Percentiles rank a stretch among this genome's conserved stretches.
Evolutionary conservation across 2,797 vertebrate genomes (phyloP).

Genomic region (Macropodus opercularis): DNA sequence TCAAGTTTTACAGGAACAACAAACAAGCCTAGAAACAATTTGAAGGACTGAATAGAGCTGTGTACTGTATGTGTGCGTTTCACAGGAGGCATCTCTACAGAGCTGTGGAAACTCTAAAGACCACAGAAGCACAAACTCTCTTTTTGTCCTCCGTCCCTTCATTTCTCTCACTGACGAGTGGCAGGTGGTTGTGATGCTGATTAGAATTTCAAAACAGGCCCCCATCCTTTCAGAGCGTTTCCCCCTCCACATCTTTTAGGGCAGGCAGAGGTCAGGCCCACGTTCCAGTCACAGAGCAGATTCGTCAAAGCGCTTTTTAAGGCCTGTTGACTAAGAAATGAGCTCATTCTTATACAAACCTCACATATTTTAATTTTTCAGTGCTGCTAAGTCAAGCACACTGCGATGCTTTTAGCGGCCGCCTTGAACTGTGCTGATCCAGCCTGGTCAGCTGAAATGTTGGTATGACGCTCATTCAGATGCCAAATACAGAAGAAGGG

Average conservation of each 20-base stretch:
- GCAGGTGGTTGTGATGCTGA: slow-evolving; percentile 70
- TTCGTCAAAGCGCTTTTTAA: slow-evolving; percentile 34
- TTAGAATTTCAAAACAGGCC: slow-evolving; percentile 76
- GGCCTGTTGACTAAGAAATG: slow-evolving; percentile 35
- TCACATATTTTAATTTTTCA: slow-evolving; percentile 11
- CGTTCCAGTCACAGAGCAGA: slow-evolving; percentile 28
- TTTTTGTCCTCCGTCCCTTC: slow-evolving; percentile 23
- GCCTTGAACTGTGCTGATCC: neutral
- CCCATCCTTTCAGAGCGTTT: slow-evolving; percentile 46
- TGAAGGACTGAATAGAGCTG: slow-evolving; percentile 57
- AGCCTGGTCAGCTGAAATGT: slow-evolving; percentile 28
- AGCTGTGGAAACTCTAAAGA: slow-evolving; percentile 61
- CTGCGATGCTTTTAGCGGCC: neutral
- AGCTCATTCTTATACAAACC: slow-evolving; percentile 34
- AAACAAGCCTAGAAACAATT: slow-evolving; percentile 62
- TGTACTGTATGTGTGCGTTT: slow-evolving; percentile 32
- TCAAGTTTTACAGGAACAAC: slow-evolving; percentile 27
- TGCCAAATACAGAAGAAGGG: slow-evolving; percentile 22
- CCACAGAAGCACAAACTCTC: slow-evolving; percentile 45
- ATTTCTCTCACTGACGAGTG: slow-evolving; percentile 40
- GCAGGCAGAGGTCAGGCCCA: slow-evolving; percentile 66
- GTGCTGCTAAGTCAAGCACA: slow-evolving; percentile 11
- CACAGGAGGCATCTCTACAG: slow-evolving; percentile 43
- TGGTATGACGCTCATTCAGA: slow-evolving; percentile 24
- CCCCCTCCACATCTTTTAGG: slow-evolving; percentile 37